These are phyloP conservation scores for Bugula neritina DNA, from an alignment of 2,888 invertebrate species.

Conservation along the genomic window DNA sequence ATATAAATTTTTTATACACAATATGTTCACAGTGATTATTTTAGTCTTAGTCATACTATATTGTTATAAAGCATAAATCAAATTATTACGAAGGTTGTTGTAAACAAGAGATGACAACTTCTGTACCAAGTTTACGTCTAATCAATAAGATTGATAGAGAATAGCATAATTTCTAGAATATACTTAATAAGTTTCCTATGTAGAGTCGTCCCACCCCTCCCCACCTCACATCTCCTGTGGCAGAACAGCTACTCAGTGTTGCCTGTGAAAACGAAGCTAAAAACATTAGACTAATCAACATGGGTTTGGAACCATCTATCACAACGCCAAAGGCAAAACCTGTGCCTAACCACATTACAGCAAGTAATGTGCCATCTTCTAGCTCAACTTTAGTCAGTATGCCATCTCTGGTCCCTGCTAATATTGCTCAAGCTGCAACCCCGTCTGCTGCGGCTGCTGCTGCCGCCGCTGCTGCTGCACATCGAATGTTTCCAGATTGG, in stretches of 20 bases:
- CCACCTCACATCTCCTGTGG: slow-evolving; percentile 90
- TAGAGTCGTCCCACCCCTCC: slow-evolving; percentile 90
- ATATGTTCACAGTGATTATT: too few species aligned
- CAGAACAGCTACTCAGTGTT: slow-evolving; percentile 87
- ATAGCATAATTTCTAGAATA: too few species aligned
- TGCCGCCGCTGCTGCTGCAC: not conserved
- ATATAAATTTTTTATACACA: too few species aligned
- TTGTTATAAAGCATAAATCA: too few species aligned
- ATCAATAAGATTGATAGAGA: too few species aligned
- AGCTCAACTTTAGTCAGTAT: not conserved
- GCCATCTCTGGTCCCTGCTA: slow-evolving; percentile 21
- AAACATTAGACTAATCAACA: slow-evolving; percentile 92
- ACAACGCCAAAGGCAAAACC: slow-evolving; percentile 30
- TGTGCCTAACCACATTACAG: slow-evolving; percentile 7
- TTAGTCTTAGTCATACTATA: too few species aligned
- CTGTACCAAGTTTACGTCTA: too few species aligned
- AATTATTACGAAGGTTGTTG: too few species aligned
- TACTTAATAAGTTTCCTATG: too few species aligned
- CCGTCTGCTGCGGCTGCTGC: slow-evolving; percentile 30
- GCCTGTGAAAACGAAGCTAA: slow-evolving; percentile 96
- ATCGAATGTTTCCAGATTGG: slow-evolving; percentile 19
- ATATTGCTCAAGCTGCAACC: slow-evolving; percentile 36
- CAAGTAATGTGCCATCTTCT: slow-evolving; percentile 38
- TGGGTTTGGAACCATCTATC: slow-evolving; percentile 76
- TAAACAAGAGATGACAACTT: too few species aligned